Evolutionary conservation across 2,797 vertebrate genomes (phyloP).

Genomic region (Spondyliosoma cantharus): DNA sequence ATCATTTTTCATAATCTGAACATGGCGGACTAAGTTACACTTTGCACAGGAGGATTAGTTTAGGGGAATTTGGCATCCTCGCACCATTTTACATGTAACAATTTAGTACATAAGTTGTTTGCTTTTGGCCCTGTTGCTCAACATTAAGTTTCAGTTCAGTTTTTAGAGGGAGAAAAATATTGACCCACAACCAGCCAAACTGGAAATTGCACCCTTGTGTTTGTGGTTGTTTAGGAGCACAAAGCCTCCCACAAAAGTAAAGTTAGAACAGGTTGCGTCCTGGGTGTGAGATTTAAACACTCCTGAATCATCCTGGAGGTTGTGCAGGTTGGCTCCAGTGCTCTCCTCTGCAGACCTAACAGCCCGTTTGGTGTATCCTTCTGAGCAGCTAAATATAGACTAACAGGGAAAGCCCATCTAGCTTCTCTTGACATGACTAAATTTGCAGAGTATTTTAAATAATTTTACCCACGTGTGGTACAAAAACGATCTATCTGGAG

Average conservation of each 20-base stretch:
- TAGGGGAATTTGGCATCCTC: too few species aligned
- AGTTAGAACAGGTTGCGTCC: too few species aligned
- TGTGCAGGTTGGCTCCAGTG: neutral
- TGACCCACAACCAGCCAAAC: neutral
- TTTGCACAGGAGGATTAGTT: too few species aligned
- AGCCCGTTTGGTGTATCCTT: neutral
- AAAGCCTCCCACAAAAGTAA: too few species aligned
- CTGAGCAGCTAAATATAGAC: neutral
- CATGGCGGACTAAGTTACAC: too few species aligned
- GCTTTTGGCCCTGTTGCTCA: too few species aligned
- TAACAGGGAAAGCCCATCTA: slow-evolving; percentile 14
- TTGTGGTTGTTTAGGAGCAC: neutral
- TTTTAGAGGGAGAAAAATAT: neutral
- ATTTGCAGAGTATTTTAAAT: slow-evolving; percentile 34
- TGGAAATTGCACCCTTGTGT: neutral
- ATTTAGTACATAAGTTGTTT: too few species aligned
- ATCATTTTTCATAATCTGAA: too few species aligned
- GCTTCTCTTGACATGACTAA: neutral
- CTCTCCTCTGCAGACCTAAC: neutral
- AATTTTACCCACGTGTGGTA: slow-evolving; percentile 30
- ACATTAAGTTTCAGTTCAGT: neutral
- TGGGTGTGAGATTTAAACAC: neutral
- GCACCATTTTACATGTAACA: too few species aligned
- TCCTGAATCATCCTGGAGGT: neutral
- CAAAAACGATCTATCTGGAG: slow-evolving; percentile 38